Evolutionary conservation across 2,888 invertebrate species (phyloP).

Genomic region (Drosophila austrosaltans): DNA sequence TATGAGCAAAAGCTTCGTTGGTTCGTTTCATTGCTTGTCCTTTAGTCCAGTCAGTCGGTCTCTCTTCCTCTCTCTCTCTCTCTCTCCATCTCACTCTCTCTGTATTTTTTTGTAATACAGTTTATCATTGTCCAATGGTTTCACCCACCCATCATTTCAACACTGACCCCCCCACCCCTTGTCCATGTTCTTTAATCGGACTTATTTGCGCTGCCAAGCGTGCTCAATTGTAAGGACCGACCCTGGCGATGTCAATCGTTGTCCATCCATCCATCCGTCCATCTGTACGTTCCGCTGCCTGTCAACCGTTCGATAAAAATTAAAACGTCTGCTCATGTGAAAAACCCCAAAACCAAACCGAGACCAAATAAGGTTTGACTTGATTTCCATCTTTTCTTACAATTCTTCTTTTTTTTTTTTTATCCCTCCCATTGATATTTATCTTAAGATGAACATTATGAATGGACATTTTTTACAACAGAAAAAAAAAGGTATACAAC

Average conservation of each 20-base stretch:
- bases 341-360: constrained; percentile 45
- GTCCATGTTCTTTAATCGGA: constrained; percentile 30
- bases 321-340: constrained; percentile 74
- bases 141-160: constrained; percentile 21
- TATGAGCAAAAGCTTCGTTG: constrained; percentile 24
- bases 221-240: constrained; percentile 59
- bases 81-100: not conserved
- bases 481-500: no score
- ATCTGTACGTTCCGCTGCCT: constrained; percentile 31
- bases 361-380: constrained; percentile 34
- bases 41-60: constrained; percentile 15
- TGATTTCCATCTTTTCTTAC: constrained; percentile 54
- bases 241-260: constrained; percentile 25
- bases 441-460: constrained; percentile 13
- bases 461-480: not conserved
- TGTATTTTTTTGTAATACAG: constrained; percentile 61
- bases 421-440: constrained; percentile 34
- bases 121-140: constrained; percentile 67
- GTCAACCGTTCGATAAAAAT: constrained; percentile 71
- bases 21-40: constrained; percentile 35
- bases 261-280: constrained; percentile 29
- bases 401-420: constrained; percentile 26
- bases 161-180: not conserved
- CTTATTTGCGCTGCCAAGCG: constrained; percentile 73
- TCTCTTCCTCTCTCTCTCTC: not conserved